Base-by-base conservation (phyloP, 2,113 vertebrate species). In the Epinephelus fuscoguttatus region DNA sequence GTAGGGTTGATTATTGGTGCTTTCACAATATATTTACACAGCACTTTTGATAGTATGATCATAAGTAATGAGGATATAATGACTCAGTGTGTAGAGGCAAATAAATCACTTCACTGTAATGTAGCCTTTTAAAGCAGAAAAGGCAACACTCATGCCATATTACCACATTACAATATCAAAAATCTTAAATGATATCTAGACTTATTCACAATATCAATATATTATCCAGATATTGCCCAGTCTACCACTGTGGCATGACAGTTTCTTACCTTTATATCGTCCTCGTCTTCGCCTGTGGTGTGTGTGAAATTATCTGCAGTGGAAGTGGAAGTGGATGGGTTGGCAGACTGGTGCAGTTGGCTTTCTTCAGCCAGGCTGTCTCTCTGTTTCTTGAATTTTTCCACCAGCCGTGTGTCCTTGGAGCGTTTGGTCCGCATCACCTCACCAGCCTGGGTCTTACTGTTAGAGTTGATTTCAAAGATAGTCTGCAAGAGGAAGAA, bases 391-490 rank as follows among this genome's bases (percentile, higher is more conserved):
- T 90, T 96, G 92, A 96, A 98, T 79, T 96, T 96, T 83, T 96
- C 87, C 0, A 99, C 96, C 78, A 96, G 87, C 2, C 57, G 90
- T 0, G 0, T 50, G 94, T 99, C 96, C 0, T 90, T 96, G 55
- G 91, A 94, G 8, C 98, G 95, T 88, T 98, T 99, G 0, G 95
- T 93, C 0, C 97, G 93, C 98, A 99, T 99, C 82, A 99, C 93
- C 15, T 95, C 95, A 33, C 97, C 94, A 84, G 97, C 96, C 0
- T 37, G 33, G 0, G 96, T 97, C 64, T 97, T 97, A 77, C 94
- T 96, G 0, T 88, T 97, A n/a, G 98, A 94, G 0, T 97, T 98
- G 94, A 99, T 98, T 94, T 99, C 98, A 13, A 99, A 99, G 89
- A 99, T 99, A 1, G 98, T 99, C 98, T 99, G 82, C 0, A 47